Evolutionary conservation across 2,797 vertebrate species (phyloP).

Genomic region (Thaleichthys pacificus): DNA sequence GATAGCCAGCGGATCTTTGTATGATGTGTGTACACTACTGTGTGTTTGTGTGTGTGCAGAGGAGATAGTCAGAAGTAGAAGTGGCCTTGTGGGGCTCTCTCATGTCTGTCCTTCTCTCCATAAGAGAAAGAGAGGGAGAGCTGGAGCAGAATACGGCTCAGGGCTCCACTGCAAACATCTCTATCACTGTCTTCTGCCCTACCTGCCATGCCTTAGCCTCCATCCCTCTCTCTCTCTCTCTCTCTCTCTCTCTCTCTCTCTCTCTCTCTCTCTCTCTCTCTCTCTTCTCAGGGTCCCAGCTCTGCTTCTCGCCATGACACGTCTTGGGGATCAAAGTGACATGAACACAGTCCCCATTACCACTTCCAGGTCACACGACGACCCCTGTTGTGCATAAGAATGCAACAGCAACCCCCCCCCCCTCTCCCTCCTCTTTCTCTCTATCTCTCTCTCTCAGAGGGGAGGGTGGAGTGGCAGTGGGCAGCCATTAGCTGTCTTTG

Average conservation of each 20-base stretch:
- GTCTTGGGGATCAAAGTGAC: slow-evolving; percentile 54
- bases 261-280: slow-evolving; percentile 10
- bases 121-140: slow-evolving; percentile 13
- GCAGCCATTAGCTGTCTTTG: slow-evolving; percentile 23
- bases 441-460: neutral
- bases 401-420: slow-evolving; percentile 1
- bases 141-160: neutral
- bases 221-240: neutral
- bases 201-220: neutral
- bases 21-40: neutral
- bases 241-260: neutral
- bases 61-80: slow-evolving; percentile 42
- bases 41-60: slow-evolving; percentile 33
- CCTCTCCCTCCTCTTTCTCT: slow-evolving; percentile 1
- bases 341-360: slow-evolving; percentile 23
- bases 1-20: slow-evolving; percentile 53
- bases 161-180: slow-evolving; percentile 43
- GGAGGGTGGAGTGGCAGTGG: slow-evolving; percentile 8
- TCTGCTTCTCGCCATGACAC: slow-evolving; percentile 47
- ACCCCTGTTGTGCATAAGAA: slow-evolving; percentile 39
- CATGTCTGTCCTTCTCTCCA: slow-evolving; percentile 53
- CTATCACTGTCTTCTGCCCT: slow-evolving; percentile 9
- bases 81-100: slow-evolving; percentile 56
- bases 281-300: slow-evolving; percentile 49
- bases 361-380: slow-evolving; percentile 32